A percentile compares a stretch with the other conserved stretches of the same genome.
Evolutionary conservation across 1,140 invertebrate genomes (phyloP).

Genomic region (Neodiprion virginianus): DNA sequence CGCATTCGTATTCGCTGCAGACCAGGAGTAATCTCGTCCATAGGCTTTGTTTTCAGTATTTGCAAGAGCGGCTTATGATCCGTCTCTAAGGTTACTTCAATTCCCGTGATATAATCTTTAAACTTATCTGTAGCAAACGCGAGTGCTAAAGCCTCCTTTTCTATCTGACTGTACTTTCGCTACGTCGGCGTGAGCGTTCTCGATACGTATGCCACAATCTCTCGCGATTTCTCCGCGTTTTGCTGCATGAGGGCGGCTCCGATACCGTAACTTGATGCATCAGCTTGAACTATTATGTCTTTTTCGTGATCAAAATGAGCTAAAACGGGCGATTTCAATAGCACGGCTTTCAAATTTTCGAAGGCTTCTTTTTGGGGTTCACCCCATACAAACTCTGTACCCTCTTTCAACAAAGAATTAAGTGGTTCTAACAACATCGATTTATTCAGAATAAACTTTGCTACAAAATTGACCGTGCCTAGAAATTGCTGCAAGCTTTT

Average conservation of each 20-base stretch:
- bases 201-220: conserved; percentile 47
- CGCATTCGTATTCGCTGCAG: conserved; percentile 48
- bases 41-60: conserved; percentile 37
- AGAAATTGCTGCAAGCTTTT: conserved; percentile 46
- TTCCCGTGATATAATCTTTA: conserved; percentile 54
- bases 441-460: conserved; percentile 34
- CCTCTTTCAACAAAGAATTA: conserved; percentile 28
- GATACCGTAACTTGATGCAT: conserved; percentile 28
- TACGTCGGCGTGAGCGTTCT: conserved; percentile 49
- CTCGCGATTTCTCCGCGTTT: conserved; percentile 20
- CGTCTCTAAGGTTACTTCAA: conserved; percentile 54
- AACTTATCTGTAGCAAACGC: conserved; percentile 50
- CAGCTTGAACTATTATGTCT: conserved; percentile 30
- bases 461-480: conserved; percentile 34
- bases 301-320: conserved; percentile 27
- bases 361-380: conserved; percentile 27
- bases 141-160: conserved; percentile 61
- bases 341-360: conserved; percentile 14
- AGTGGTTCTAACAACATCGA: conserved; percentile 35
- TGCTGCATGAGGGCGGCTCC: not conserved
- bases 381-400: conserved; percentile 27
- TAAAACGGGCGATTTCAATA: conserved; percentile 20
- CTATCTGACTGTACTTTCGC: conserved; percentile 57
- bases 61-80: conserved; percentile 58
- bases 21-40: conserved; percentile 44